Evolutionary conservation across 2,113 vertebrate species (phyloP).

Genomic region (Tachuris rubrigastra): DNA sequence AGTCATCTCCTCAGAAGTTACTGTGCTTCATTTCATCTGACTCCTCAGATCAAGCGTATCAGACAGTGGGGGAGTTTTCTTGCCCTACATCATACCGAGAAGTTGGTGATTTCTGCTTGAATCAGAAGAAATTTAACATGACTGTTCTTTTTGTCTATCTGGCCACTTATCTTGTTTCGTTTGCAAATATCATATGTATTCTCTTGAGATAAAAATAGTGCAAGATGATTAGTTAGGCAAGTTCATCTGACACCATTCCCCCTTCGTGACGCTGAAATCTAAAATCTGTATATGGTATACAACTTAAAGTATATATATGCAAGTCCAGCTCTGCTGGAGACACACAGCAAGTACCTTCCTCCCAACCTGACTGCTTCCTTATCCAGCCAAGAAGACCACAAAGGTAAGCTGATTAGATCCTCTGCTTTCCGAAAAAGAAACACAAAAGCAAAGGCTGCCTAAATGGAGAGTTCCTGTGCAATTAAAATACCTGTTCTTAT

Average conservation of each 20-base stretch:
- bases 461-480: not conserved
- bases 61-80: not conserved
- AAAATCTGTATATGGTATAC: conserved; percentile 64
- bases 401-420: conserved; percentile 51
- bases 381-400: conserved; percentile 37
- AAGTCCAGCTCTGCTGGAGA: conserved; percentile 13
- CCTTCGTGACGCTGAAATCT: conserved; percentile 50
- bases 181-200: conserved; percentile 69
- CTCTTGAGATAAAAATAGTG: conserved; percentile 72
- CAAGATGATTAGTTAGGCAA: conserved; percentile 62
- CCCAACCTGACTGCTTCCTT: not conserved
- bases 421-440: conserved; percentile 13
- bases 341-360: conserved; percentile 47
- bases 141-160: conserved; percentile 41
- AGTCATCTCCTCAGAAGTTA: not conserved
- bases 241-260: conserved; percentile 61
- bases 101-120: conserved; percentile 59
- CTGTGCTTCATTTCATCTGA: not conserved
- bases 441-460: not conserved
- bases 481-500: not conserved
- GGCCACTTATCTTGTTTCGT: conserved; percentile 54
- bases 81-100: not conserved
- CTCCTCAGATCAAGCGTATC: not conserved
- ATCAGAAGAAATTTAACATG: conserved; percentile 55
- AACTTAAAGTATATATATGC: conserved; percentile 54